Evolutionary conservation across 2,888 invertebrate species (phyloP), one percentile per base, ranked within the genome.

Genomic region (Spodoptera exigua): DNA sequence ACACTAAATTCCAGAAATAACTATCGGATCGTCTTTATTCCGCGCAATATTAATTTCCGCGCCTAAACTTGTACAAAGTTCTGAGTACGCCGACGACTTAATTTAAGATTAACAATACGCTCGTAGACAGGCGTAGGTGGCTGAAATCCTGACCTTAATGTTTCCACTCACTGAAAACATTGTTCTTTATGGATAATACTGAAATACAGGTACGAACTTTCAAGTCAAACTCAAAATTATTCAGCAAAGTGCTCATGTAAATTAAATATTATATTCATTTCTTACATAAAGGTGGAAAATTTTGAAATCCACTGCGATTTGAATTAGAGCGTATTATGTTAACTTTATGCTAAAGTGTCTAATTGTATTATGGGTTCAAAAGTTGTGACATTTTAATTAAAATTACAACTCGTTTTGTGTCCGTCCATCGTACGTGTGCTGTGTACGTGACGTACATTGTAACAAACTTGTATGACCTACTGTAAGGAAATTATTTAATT

Each of bases 311-410:
- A 14, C 37, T 49, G 49, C 66, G 55, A 45, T 60, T 52, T 48
- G 51, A 68, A 63, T 74, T 68, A 71, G 68, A 63, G 46, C 63
- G 58, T 70, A 67, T 68, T 66, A 61, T 60, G 55, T 64, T 74
- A 64, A 76, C 74, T 75, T 78, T 78, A 64, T 62, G 63, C 63
- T 71, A 68, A 79, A 74, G 63, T 60, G 78, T 66, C 75, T 78
- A 81, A 83, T 82, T 80, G 76, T 82, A 81, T 83, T 78, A 80
- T 75, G 80, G 78, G 82, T 82, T 79, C 80, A 87, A 86, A 91
- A 91, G 89, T 89, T 90, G 85, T 84, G 90, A 88, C 86, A 83
- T 88, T 92, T 91, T 89, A 90, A 92, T 92, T 91, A 88, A 92
- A 91, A 89, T 91, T 86, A 89, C 81, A 83, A 85, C 84, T 87